phyloP scores from a whole-genome alignment of 2,797 vertebrate genomes.

The Pelodytes ibericus region DNA sequence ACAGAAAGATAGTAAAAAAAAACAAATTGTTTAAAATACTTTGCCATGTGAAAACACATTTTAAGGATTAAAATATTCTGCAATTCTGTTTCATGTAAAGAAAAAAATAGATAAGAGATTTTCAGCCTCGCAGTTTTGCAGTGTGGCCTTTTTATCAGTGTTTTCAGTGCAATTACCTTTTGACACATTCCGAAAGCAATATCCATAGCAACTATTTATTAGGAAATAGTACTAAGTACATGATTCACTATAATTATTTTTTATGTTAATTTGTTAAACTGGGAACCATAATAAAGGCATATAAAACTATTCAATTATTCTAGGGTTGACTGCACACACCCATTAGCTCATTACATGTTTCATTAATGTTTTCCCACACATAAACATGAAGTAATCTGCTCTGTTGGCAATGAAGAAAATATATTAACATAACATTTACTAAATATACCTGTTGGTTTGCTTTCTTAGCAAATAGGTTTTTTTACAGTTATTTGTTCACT shows the following conservation, averaged over 20 bases:
- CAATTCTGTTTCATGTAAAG: too few species aligned
- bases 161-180: slow-evolving; percentile 33
- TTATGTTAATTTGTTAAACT: slow-evolving; percentile 48
- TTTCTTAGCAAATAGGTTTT: not conserved
- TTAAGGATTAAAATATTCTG: too few species aligned
- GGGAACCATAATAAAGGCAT: slow-evolving; percentile 46
- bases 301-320: slow-evolving; percentile 43
- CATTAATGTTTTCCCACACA: slow-evolving; percentile 56
- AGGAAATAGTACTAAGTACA: slow-evolving; percentile 37
- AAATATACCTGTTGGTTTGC: slow-evolving; percentile 15
- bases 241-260: slow-evolving; percentile 47
- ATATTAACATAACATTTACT: slow-evolving; percentile 22
- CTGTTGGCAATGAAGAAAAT: slow-evolving; percentile 19
- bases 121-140: too few species aligned
- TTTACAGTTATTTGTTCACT: too few species aligned
- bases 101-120: too few species aligned
- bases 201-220: slow-evolving; percentile 46
- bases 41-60: too few species aligned
- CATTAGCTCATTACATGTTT: slow-evolving; percentile 48
- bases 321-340: slow-evolving; percentile 48
- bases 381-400: slow-evolving; percentile 50
- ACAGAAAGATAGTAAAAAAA: too few species aligned
- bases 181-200: slow-evolving; percentile 41
- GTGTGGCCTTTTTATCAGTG: slow-evolving; percentile 16
- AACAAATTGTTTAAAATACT: too few species aligned